Evolutionary conservation across 2,888 invertebrate genomes (phyloP), one percentile per base, ranked within the genome.

Genomic region (Biston stratarius): DNA sequence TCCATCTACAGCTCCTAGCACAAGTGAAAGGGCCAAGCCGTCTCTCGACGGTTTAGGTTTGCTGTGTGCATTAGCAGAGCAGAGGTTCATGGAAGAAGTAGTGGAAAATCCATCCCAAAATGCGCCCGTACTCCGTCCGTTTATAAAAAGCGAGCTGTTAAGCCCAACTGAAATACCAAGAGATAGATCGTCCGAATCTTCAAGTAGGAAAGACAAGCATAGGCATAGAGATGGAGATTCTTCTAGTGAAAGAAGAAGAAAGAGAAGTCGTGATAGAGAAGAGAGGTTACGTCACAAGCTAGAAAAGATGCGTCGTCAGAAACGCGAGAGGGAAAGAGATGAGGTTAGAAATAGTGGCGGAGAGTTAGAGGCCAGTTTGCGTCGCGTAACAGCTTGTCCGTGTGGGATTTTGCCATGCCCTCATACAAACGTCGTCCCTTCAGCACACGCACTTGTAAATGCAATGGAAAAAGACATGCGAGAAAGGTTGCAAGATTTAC

Each of bases 401-500:
- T 93, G 93, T 69, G 90, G 88, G 7, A 63, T 79, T 1, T 61
- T 75, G 1, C 72, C 83, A 0, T 92, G 92, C 63, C 77, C 84
- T 33, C 92, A 92, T 63, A 80, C 86, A 6, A 77, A 87, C 7
- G 73, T 83, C 0, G 89, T 92, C 77, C 94, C 94, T 10, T 92
- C 94, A n/a, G 92, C 94, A 8, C 91, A 94, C 60, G 95, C 94
- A 45, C 90, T 95, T 45, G 96, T 97, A 84, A 96, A 95, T 82
- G 96, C 96, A 0, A 96, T 96, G 89, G 97, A 98, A 84, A 93
- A 96, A 78, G 96, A 97, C 78, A 97, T 98, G 97, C 94, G 97
- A 48, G 95, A 96, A 88, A 95, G 96, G 65, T 85, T 98, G 69
- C 97, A 97, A 33, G 97, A 98, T 60, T 93, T 98, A 38, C 97